These are phyloP conservation scores for Vespertilio murinus DNA, from an alignment of 2,797 vertebrate genomes.

Conservation along the genomic window DNA sequence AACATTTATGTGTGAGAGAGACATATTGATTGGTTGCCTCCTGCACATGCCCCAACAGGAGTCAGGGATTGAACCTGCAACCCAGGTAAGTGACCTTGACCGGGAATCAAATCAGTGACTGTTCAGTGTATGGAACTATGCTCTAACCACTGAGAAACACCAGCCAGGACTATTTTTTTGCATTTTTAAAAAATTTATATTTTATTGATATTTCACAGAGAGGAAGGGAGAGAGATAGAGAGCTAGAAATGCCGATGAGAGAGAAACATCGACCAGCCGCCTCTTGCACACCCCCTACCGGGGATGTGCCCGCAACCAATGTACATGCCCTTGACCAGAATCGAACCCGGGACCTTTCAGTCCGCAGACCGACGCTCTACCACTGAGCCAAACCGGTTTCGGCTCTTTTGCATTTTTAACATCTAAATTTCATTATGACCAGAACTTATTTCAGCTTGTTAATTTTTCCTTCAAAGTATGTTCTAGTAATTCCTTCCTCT, in stretches of 20 bases:
- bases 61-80: neutral
- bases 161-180: neutral
- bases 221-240: no score
- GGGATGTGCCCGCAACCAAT: no score
- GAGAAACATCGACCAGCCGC: no score
- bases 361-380: no score
- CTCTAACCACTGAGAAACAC: neutral
- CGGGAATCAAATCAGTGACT: neutral
- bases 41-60: neutral
- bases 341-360: no score
- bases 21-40: neutral
- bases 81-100: neutral
- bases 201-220: no score
- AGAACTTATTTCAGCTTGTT: neutral
- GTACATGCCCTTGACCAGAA: no score
- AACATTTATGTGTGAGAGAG: neutral
- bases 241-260: no score
- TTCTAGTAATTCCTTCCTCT: neutral
- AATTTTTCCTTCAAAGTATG: slow-evolving; percentile 29
- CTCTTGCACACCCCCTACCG: no score
- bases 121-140: neutral
- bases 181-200: no score
- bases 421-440: neutral
- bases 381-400: no score
- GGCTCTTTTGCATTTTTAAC: neutral